Percentiles rank a stretch among this genome's conserved stretches.
Evolutionary conservation across 1,140 invertebrate species (phyloP).

Genomic region (Lutraria rhynchaena): DNA sequence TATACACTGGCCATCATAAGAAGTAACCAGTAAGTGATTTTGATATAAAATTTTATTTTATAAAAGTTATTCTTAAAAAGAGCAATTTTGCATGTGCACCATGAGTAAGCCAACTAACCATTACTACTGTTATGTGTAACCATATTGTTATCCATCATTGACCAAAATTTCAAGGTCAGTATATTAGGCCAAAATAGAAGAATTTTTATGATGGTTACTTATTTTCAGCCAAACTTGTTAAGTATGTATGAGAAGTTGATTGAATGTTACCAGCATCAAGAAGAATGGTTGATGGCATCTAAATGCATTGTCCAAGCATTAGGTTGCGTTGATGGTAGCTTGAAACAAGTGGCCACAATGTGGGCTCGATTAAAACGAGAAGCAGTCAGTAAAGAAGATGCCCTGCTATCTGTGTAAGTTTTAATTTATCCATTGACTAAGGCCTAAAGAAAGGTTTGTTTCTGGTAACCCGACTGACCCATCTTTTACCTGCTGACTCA

Average conservation of each 20-base stretch:
- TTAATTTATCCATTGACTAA: background rate
- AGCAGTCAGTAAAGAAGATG: background rate
- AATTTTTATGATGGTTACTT: too few relatives aligned
- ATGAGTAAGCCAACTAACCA: too few relatives aligned
- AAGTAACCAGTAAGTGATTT: background rate
- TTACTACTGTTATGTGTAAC: too few relatives aligned
- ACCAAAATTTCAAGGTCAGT: too few relatives aligned
- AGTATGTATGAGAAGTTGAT: conserved; percentile 14
- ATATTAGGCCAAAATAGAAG: too few relatives aligned
- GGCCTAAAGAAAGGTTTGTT: too few relatives aligned
- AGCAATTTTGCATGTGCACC: too few relatives aligned
- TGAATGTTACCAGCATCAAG: conserved; percentile 3
- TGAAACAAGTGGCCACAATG: background rate
- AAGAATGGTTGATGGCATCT: conserved; percentile 2
- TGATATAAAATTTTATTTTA: too few relatives aligned
- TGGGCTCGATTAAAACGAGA: conserved; percentile 21
- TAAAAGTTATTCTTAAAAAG: too few relatives aligned
- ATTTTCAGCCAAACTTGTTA: conserved; percentile 8
- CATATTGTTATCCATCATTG: too few relatives aligned
- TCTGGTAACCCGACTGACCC: too few relatives aligned
- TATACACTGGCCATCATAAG: background rate
- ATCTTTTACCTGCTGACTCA: too few relatives aligned
- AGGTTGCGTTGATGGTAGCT: background rate
- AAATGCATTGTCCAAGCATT: background rate
- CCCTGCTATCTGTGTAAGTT: conserved; percentile 35